Evolutionary conservation across 2,888 invertebrate species (phyloP).

Genomic region (Onthophagus sagittarius): DNA sequence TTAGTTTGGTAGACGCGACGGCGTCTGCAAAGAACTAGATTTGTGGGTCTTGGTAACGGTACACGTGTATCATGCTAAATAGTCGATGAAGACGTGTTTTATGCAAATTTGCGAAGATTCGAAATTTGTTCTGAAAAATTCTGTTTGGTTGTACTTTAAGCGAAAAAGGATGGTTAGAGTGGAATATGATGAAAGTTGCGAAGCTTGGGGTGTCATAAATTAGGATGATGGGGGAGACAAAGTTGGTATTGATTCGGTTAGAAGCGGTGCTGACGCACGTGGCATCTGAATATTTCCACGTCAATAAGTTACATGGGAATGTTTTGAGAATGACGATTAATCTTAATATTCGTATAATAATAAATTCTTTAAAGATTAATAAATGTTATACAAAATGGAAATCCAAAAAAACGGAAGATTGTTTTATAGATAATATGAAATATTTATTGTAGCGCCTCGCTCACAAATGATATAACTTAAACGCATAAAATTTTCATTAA

Average conservation of each 20-base stretch:
- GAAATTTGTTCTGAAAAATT: too few species aligned
- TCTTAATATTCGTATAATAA: too few species aligned
- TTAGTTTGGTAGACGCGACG: neutral
- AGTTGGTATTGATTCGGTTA: neutral
- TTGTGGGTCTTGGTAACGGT: neutral
- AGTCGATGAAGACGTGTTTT: neutral
- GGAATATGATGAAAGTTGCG: neutral
- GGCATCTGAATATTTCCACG: neutral
- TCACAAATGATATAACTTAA: too few species aligned
- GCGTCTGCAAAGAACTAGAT: neutral
- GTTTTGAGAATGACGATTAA: too few species aligned
- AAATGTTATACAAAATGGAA: too few species aligned
- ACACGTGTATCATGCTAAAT: neutral
- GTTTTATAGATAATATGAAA: too few species aligned
- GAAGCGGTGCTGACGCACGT: neutral
- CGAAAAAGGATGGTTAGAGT: neutral
- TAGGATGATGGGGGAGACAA: neutral
- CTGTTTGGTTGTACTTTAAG: too few species aligned
- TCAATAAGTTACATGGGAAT: neutral
- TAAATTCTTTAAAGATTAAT: too few species aligned
- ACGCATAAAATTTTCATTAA: too few species aligned
- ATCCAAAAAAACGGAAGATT: too few species aligned
- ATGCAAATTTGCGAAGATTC: neutral
- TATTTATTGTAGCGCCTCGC: too few species aligned
- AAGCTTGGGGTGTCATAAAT: neutral